Conservation (phyloP, 2,888 invertebrate genomes). For the Pyralis farinalis region DNA sequence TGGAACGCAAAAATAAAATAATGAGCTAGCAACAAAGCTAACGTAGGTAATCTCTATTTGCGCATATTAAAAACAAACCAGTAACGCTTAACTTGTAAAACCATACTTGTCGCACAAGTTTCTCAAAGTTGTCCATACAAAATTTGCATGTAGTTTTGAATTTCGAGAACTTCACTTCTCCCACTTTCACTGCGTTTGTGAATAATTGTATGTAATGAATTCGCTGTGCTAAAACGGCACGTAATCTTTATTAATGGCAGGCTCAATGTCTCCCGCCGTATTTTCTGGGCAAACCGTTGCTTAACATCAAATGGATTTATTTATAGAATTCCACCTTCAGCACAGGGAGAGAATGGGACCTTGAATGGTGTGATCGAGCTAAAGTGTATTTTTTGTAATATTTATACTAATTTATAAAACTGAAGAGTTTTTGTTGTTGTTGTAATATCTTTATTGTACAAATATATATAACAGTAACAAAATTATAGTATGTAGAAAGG, state of each 20-base stretch:
- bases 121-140: not conserved
- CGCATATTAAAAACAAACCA: too few relatives aligned
- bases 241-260: slow-evolving; percentile 9
- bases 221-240: slow-evolving; percentile 4
- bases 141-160: not conserved
- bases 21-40: too few relatives aligned
- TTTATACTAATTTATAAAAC: too few relatives aligned
- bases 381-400: too few relatives aligned
- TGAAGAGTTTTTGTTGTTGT: too few relatives aligned
- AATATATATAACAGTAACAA: too few relatives aligned
- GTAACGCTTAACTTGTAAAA: not conserved
- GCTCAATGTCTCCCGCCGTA: slow-evolving; percentile 2
- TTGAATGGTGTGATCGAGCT: too few relatives aligned
- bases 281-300: slow-evolving; percentile 10
- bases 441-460: too few relatives aligned
- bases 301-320: slow-evolving; percentile 9
- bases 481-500: too few relatives aligned
- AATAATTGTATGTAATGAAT: slow-evolving; percentile 8
- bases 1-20: too few relatives aligned
- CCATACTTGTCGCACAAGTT: not conserved
- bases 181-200: not conserved
- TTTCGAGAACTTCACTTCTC: not conserved
- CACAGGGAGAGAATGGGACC: not conserved
- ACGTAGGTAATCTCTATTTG: too few relatives aligned
- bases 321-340: slow-evolving; percentile 3